phyloP scores from a whole-genome alignment of 35 echinoderm and acorn worm genomes.

The Amphiura filiformis region DNA sequence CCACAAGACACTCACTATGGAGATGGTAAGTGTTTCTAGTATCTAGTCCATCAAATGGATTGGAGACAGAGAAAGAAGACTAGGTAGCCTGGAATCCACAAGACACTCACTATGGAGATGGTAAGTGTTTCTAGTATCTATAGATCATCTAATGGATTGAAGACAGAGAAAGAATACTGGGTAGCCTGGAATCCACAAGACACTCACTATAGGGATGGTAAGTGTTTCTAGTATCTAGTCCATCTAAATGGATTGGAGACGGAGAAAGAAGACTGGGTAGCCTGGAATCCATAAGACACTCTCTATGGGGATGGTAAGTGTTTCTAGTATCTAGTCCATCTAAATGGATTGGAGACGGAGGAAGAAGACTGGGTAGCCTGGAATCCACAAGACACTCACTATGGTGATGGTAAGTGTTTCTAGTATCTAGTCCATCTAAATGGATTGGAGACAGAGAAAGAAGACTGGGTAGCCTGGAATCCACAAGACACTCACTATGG shows the following conservation, averaged over 20 bases:
- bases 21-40: constrained; percentile 47
- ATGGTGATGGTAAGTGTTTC: constrained; percentile 77
- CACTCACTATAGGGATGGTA: constrained; percentile 79
- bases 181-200: constrained; percentile 74
- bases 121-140: constrained; percentile 46
- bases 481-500: constrained; percentile 72
- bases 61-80: constrained; percentile 60
- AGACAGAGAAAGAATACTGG: constrained; percentile 75
- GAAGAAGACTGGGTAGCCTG: too few species aligned
- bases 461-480: constrained; percentile 84
- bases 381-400: too few species aligned
- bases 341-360: constrained; percentile 69
- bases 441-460: constrained; percentile 59
- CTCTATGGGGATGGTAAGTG: constrained; percentile 81
- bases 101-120: constrained; percentile 80
- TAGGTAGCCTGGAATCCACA: constrained; percentile 81
- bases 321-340: constrained; percentile 68
- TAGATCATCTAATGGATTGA: constrained; percentile 79
- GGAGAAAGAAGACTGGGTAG: constrained; percentile 75
- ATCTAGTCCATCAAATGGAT: constrained; percentile 88
- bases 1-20: constrained; percentile 72
- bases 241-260: constrained; percentile 80
- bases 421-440: constrained; percentile 92
- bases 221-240: constrained; percentile 58
- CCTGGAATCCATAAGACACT: constrained; percentile 66